Percentiles rank a stretch among this genome's conserved stretches.
Conservation (phyloP, 2,113 vertebrate genomes). For the Labrus mixtus region DNA sequence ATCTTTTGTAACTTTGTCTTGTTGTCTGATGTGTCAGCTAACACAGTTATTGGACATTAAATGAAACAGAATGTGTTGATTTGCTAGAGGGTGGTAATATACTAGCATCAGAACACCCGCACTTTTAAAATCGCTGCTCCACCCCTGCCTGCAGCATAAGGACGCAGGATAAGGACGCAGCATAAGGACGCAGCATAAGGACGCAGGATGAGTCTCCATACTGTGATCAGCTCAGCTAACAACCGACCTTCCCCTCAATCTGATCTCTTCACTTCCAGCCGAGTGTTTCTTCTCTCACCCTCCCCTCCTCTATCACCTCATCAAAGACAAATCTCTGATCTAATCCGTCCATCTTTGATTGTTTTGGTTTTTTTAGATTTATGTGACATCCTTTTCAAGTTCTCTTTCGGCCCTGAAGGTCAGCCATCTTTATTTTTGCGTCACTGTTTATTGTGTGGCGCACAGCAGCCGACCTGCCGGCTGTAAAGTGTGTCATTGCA, state of each 20-base stretch:
- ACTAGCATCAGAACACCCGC: too few species aligned
- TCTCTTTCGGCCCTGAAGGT: conserved; percentile 26
- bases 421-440: conserved; percentile 5
- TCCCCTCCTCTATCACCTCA: conserved; percentile 5
- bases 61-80: too few species aligned
- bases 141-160: too few species aligned
- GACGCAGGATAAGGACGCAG: too few species aligned
- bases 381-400: background rate
- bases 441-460: conserved; percentile 32
- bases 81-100: too few species aligned
- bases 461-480: conserved; percentile 13
- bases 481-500: conserved; percentile 59
- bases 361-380: background rate
- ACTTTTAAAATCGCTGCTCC: too few species aligned
- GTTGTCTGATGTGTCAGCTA: too few species aligned
- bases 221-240: background rate
- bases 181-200: background rate
- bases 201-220: background rate
- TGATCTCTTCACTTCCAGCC: background rate
- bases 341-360: background rate
- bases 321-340: conserved; percentile 16
- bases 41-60: too few species aligned
- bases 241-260: background rate
- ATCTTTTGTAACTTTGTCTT: too few species aligned
- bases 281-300: background rate